Conservation (phyloP, 2,888 invertebrate genomes). For the Punctoribates punctum region DNA sequence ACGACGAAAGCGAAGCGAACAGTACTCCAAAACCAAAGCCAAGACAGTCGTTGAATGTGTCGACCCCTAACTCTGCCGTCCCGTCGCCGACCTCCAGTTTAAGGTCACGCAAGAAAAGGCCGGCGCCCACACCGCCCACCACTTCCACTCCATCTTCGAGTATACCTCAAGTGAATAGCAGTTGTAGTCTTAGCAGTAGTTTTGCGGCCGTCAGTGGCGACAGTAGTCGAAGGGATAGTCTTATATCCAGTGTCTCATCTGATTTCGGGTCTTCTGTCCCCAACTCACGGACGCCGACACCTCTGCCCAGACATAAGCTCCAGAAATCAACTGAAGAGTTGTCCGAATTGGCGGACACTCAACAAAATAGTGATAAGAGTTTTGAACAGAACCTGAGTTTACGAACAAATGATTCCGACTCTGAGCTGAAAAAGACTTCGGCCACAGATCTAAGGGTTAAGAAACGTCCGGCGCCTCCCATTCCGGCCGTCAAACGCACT, state of each 20-base stretch:
- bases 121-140: conserved; percentile 63
- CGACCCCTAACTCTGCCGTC: conserved; percentile 46
- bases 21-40: conserved; percentile 59
- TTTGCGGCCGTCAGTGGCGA: neutral
- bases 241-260: conserved; percentile 8
- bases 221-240: conserved; percentile 32
- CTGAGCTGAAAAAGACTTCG: neutral
- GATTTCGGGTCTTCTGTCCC: conserved; percentile 1
- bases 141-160: neutral
- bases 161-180: conserved; percentile 33
- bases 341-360: neutral
- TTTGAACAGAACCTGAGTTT: neutral
- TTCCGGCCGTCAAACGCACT: conserved; percentile 57
- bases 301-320: conserved; percentile 31
- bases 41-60: conserved; percentile 22
- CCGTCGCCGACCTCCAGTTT: conserved; percentile 47
- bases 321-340: conserved; percentile 14
- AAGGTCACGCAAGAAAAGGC: conserved; percentile 58
- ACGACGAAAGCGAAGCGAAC: conserved; percentile 56
- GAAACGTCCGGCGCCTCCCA: conserved; percentile 76
- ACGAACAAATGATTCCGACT: neutral
- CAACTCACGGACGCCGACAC: conserved; percentile 37
- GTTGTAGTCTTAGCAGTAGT: conserved; percentile 21
- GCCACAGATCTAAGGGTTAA: conserved; percentile 61
- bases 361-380: neutral